Conservation (phyloP, 2,797 vertebrate genomes). For the Pipistrellus nathusii region DNA sequence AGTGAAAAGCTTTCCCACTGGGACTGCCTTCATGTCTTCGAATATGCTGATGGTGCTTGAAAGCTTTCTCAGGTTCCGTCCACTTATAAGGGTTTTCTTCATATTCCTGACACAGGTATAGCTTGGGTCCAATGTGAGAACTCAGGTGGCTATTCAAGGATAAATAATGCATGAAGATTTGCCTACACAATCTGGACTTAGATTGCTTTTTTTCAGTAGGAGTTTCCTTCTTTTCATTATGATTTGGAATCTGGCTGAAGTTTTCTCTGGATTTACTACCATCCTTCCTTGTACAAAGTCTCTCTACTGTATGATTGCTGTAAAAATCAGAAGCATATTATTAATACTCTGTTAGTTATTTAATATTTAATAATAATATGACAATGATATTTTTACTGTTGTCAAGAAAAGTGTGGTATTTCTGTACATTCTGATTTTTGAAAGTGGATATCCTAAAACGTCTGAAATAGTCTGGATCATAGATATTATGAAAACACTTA, state of each 20-base stretch:
- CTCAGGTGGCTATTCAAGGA: slow-evolving; percentile 36
- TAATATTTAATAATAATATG: too few relatives aligned
- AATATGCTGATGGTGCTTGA: slow-evolving; percentile 54
- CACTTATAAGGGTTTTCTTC: slow-evolving; percentile 59
- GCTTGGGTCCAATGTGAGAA: slow-evolving; percentile 7
- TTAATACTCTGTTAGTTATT: not conserved
- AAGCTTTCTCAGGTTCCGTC: slow-evolving; percentile 53
- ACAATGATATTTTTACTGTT: too few relatives aligned
- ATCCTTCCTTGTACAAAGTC: slow-evolving; percentile 33
- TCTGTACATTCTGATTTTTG: too few relatives aligned
- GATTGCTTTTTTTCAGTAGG: not conserved
- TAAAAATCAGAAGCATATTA: slow-evolving; percentile 41
- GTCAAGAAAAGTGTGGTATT: too few relatives aligned
- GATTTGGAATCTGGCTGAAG: not conserved
- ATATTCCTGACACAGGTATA: not conserved
- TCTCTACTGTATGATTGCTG: not conserved
- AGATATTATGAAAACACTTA: too few relatives aligned
- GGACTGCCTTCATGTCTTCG: slow-evolving; percentile 56
- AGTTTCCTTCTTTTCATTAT: not conserved
- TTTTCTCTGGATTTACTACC: not conserved
- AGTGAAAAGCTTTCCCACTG: not conserved
- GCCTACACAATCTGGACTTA: not conserved
- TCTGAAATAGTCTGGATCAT: too few relatives aligned
- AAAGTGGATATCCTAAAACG: too few relatives aligned
- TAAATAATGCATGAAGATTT: slow-evolving; percentile 14